These are phyloP conservation scores for Plecotus auritus DNA, from an alignment of 2,113 vertebrate genomes.

Conservation along the genomic window DNA sequence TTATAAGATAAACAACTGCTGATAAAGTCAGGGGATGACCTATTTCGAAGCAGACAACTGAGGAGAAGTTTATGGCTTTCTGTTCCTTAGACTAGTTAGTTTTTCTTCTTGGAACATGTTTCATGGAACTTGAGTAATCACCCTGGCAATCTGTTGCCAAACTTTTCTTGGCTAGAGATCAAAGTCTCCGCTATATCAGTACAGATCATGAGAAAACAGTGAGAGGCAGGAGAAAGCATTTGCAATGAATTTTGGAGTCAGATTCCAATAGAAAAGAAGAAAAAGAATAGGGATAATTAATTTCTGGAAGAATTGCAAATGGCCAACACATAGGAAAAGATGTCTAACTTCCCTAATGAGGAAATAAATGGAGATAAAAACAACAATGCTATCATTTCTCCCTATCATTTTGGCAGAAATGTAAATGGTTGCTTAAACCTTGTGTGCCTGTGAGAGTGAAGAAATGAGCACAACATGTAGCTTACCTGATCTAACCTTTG, in stretches of 20 bases:
- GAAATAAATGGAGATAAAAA: slow-evolving; percentile 5
- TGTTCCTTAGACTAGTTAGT: slow-evolving; percentile 45
- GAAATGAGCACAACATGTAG: not conserved
- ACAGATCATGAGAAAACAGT: not conserved
- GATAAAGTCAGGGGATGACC: slow-evolving; percentile 23
- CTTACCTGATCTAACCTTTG: not conserved
- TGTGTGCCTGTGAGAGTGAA: not conserved
- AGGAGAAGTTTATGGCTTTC: slow-evolving; percentile 44
- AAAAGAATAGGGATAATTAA: not conserved
- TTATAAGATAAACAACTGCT: slow-evolving; percentile 20
- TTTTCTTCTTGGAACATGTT: slow-evolving; percentile 52
- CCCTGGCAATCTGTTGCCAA: not conserved
- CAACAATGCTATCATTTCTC: not conserved
- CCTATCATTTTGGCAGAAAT: not conserved
- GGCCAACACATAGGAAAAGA: not conserved
- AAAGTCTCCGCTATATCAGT: not conserved
- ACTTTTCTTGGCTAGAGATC: slow-evolving; percentile 38
- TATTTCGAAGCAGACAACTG: slow-evolving; percentile 29
- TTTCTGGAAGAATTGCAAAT: slow-evolving; percentile 22
- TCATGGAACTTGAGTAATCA: slow-evolving; percentile 50
- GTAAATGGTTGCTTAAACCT: not conserved
- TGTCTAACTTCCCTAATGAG: not conserved
- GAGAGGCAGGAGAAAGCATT: not conserved
- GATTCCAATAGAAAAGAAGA: not conserved
- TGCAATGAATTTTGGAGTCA: slow-evolving; percentile 14